phyloP scores from a whole-genome alignment of 2,113 vertebrate genomes.

The Atractosteus spatula region DNA sequence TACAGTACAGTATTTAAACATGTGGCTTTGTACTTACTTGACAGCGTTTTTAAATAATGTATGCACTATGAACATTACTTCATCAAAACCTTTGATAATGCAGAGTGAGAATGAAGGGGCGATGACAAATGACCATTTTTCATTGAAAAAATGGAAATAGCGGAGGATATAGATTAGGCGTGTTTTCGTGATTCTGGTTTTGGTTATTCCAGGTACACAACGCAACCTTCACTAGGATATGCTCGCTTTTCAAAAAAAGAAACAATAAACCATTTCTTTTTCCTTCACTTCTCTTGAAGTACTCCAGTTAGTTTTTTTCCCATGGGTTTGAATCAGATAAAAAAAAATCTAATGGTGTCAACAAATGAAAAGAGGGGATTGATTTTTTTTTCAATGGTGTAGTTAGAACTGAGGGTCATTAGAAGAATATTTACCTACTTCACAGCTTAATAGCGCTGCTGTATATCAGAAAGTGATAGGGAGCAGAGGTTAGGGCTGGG shows the following conservation, averaged over 20 bases:
- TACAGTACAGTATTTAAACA: too few relatives aligned
- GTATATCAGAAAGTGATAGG: slow-evolving; percentile 66
- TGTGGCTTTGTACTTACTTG: too few relatives aligned
- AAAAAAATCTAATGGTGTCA: slow-evolving; percentile 54
- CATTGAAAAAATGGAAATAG: too few relatives aligned
- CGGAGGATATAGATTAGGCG: too few relatives aligned
- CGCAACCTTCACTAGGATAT: not conserved
- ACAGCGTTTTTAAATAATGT: too few relatives aligned
- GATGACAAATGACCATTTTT: too few relatives aligned
- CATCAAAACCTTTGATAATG: too few relatives aligned
- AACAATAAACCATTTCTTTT: slow-evolving; percentile 20
- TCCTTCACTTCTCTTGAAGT: slow-evolving; percentile 35
- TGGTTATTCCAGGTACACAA: too few relatives aligned
- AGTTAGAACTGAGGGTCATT: slow-evolving; percentile 62
- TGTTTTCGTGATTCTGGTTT: too few relatives aligned
- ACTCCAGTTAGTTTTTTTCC: slow-evolving; percentile 33
- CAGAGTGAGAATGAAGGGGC: too few relatives aligned
- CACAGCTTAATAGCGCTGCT: slow-evolving; percentile 69
- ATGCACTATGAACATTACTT: too few relatives aligned
- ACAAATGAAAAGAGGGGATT: slow-evolving; percentile 47
- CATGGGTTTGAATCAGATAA: slow-evolving; percentile 46
- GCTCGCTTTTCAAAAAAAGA: slow-evolving; percentile 11
- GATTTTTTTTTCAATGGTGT: slow-evolving; percentile 51
- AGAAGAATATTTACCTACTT: slow-evolving; percentile 75
- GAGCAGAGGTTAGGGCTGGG: slow-evolving; percentile 70